phyloP scores from a whole-genome alignment of 2,797 vertebrate species.

The Lateolabrax maculatus region DNA sequence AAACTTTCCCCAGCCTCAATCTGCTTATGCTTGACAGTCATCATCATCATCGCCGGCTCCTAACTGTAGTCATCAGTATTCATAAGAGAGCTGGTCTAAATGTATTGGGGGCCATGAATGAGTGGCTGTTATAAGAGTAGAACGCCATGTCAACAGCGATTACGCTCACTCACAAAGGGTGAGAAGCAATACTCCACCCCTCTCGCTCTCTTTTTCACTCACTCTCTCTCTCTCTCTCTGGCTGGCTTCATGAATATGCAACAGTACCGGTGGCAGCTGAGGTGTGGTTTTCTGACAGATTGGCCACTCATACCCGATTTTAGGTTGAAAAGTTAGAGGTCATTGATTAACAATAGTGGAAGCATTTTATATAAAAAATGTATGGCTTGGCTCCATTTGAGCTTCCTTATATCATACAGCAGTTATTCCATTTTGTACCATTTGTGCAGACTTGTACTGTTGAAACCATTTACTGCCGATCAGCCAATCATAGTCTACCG shows the following conservation, averaged over 20 bases:
- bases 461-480: conserved; percentile 1
- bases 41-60: conserved; percentile 42
- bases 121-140: conserved; percentile 74
- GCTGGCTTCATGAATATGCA: conserved; percentile 64
- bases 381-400: background rate
- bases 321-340: conserved; percentile 12
- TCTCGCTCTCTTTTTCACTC: conserved; percentile 5
- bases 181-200: conserved; percentile 47
- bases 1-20: conserved; percentile 46
- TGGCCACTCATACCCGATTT: conserved; percentile 29
- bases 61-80: conserved; percentile 69
- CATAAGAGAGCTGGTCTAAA: conserved; percentile 66
- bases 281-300: conserved; percentile 45
- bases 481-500: background rate
- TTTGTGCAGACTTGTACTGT: background rate
- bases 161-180: conserved; percentile 67
- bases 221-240: conserved; percentile 16
- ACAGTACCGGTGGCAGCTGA: conserved; percentile 38
- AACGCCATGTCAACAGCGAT: conserved; percentile 74
- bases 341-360: background rate
- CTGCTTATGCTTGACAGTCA: conserved; percentile 55
- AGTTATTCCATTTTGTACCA: background rate
- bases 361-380: background rate
- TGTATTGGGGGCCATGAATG: conserved; percentile 66
- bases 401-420: background rate